Base-by-base conservation (phyloP, 2,888 invertebrate genomes). In the Cantharis rufa region DNA sequence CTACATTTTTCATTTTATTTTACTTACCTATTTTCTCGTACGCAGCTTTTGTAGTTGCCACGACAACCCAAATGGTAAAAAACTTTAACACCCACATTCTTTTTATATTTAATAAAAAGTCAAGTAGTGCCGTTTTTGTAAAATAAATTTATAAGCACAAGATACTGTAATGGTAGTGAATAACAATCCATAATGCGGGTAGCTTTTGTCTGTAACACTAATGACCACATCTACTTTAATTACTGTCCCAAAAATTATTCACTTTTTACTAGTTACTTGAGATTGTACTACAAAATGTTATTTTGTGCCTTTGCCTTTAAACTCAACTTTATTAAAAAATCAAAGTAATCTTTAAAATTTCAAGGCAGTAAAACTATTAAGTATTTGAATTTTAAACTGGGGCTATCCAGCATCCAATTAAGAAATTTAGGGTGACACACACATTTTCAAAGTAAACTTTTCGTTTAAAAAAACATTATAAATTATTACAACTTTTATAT, bases 21-120 rank as follows among this genome's bases (percentile, higher is more conserved):
- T 28, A 77, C 78, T 78, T 64, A 78, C 78, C 75, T 78, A 75
- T 75, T 70, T 76, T 75, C 48, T 78, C 78, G 70, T 78, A 75
- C 9, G 73, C 70, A 18, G 78, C 78, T 32, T 75, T 76, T 63
- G 32, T 61, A 21, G 68, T 70, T 69, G 75, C 75, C 70, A 75
- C 18, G 71, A 78, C 28, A 62, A 70, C 71, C 72, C 64, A 75
- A 75, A 78, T 62, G 13, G 75, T 62, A 71, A 76, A 62, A 71
- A 73, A 61, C 69, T 75, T 73, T 16, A 78, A 66, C 66, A 75
- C 73, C 78, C 78, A 78, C 78, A 78, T 78, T 62, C 61, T 76
- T 73, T 70, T 73, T 75, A 24, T 69, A 18, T 72, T 28, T 74
- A 66, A 15, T 11, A 69, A 75, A 75, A 69, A 32, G 75, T 75